Conservation (phyloP, 2,797 vertebrate species). For the Eulemur rubriventer region DNA sequence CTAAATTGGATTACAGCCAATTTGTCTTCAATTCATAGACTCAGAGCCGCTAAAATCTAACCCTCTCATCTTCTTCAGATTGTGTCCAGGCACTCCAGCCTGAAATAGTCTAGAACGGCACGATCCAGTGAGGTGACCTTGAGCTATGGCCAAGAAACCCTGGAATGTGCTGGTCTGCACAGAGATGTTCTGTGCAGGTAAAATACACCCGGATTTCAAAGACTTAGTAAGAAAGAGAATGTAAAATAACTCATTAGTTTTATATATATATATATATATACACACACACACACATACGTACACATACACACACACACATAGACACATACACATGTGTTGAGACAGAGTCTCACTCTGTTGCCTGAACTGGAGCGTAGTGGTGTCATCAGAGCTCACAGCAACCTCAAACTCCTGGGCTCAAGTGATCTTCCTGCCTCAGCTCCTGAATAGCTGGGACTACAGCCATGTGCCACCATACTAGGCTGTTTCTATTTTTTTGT, state of each 20-base stretch:
- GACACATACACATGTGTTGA: no score
- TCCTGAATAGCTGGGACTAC: no score
- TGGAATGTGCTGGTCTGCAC: rapidly evolving
- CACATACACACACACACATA: no score
- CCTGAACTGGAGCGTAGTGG: no score
- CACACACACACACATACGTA: no score
- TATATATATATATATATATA: no score
- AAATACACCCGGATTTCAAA: not conserved
- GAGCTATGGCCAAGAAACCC: rapidly evolving
- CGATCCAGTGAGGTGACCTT: rapidly evolving
- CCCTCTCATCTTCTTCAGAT: not conserved
- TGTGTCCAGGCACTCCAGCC: not conserved
- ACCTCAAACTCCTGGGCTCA: no score
- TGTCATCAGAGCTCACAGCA: no score
- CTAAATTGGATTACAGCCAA: not conserved
- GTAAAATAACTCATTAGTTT: not conserved
- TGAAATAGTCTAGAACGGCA: not conserved
- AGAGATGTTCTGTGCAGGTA: rapidly evolving
- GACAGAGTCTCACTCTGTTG: no score
- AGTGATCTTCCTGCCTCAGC: no score
- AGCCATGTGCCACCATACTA: no score
- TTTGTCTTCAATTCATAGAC: not conserved
- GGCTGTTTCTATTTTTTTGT: no score
- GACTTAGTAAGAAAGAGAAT: not conserved
- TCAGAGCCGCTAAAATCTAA: not conserved